These are phyloP conservation scores for Erinaceus europaeus DNA, from an alignment of 2,113 vertebrate genomes.

Conservation along the genomic window DNA sequence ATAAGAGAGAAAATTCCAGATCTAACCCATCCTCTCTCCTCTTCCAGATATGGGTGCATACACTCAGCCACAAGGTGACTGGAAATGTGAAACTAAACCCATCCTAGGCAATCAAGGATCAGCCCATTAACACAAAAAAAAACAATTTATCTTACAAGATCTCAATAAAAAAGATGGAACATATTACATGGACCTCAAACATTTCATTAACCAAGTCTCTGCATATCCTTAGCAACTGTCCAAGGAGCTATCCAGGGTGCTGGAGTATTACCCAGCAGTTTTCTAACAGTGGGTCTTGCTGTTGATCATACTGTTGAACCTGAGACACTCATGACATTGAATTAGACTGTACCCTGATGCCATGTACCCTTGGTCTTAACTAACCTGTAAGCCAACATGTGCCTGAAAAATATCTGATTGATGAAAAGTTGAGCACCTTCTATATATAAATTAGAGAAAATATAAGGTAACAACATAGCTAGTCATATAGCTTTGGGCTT, in stretches of 20 bases:
- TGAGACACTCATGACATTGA: not conserved
- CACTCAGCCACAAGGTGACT: not conserved
- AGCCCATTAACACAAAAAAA: not conserved
- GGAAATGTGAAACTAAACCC: not conserved
- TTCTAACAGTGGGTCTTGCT: not conserved
- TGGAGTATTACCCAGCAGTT: constrained; percentile 1
- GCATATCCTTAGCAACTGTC: not conserved
- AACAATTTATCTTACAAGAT: not conserved
- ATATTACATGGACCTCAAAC: not conserved
- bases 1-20: not conserved
- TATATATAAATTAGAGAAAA: not conserved
- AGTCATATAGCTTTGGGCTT: not conserved
- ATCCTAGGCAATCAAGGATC: not conserved
- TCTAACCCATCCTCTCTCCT: not conserved
- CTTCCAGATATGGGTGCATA: not conserved
- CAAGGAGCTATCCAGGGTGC: constrained; percentile 73
- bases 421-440: not conserved
- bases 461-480: not conserved
- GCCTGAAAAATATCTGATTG: not conserved
- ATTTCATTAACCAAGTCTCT: not conserved
- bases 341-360: not conserved
- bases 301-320: not conserved
- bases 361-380: not conserved
- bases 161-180: not conserved
- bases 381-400: not conserved